Conservation (phyloP, 2,797 vertebrate genomes). For the Meda fulgida region DNA sequence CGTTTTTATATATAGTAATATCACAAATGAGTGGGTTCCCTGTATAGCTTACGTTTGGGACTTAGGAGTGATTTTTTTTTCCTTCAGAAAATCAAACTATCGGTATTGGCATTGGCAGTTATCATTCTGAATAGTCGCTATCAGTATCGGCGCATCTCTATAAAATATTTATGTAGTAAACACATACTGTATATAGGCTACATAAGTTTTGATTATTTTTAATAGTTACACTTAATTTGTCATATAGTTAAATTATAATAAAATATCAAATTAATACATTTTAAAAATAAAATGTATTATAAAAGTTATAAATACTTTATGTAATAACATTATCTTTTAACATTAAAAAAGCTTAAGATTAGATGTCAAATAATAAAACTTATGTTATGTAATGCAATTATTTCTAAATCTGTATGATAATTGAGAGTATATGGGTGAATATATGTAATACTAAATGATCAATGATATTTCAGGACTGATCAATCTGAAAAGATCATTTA, state of each 20-base stretch:
- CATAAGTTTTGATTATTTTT: not conserved
- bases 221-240: not conserved
- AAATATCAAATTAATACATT: not conserved
- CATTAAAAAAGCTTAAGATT: not conserved
- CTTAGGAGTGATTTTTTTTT: not conserved
- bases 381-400: not conserved
- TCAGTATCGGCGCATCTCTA: too few relatives aligned
- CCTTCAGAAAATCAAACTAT: not conserved
- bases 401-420: not conserved
- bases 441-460: not conserved
- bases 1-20: too few relatives aligned
- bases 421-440: not conserved
- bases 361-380: not conserved
- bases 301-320: not conserved
- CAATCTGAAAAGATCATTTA: not conserved
- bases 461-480: not conserved
- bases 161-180: too few relatives aligned
- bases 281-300: not conserved
- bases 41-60: not conserved
- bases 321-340: not conserved
- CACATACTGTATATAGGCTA: too few relatives aligned
- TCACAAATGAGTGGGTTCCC: too few relatives aligned
- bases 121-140: not conserved
- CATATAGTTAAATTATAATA: not conserved
- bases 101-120: not conserved